phyloP scores from a whole-genome alignment of 2,888 invertebrate genomes.

The Anthrax anthrax region DNA sequence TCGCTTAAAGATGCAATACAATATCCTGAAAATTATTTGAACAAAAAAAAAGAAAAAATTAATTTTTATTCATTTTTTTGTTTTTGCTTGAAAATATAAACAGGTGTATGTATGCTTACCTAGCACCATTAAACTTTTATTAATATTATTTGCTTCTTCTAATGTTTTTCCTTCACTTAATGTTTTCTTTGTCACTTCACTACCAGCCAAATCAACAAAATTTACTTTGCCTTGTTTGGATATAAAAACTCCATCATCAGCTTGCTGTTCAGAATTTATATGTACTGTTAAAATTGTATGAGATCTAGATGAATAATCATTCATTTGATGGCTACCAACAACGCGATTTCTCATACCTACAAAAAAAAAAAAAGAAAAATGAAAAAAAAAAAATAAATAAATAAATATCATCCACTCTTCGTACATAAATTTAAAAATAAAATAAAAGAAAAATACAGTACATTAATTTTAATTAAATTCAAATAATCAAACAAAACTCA shows the following conservation, averaged over 20 bases:
- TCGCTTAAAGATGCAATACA: slow-evolving; percentile 88
- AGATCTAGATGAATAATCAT: slow-evolving; percentile 82
- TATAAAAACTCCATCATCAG: slow-evolving; percentile 68
- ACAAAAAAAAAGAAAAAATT: not conserved
- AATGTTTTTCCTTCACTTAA: slow-evolving; percentile 74
- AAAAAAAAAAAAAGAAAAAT: slow-evolving; percentile 2
- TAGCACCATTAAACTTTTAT: slow-evolving; percentile 86
- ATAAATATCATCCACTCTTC: not conserved
- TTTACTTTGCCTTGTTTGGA: slow-evolving; percentile 89
- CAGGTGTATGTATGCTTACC: slow-evolving; percentile 47
- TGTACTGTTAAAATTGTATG: slow-evolving; percentile 85
- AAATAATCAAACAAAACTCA: no score
- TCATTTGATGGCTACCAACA: slow-evolving; percentile 83
- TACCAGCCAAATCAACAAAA: slow-evolving; percentile 93
- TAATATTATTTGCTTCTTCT: slow-evolving; percentile 92
- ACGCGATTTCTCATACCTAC: slow-evolving; percentile 79
- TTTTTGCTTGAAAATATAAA: no score
- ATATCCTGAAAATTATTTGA: slow-evolving; percentile 48
- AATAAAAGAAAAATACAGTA: no score
- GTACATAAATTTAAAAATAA: no score
- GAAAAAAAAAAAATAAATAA: not conserved
- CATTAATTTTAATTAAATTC: no score
- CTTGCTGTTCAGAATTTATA: slow-evolving; percentile 72
- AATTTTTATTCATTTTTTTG: no score
- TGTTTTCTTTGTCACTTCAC: slow-evolving; percentile 89